Evolutionary conservation across 2,888 invertebrate species (phyloP), one percentile per base, ranked within the genome.

Genomic region (Tortrix viridana): DNA sequence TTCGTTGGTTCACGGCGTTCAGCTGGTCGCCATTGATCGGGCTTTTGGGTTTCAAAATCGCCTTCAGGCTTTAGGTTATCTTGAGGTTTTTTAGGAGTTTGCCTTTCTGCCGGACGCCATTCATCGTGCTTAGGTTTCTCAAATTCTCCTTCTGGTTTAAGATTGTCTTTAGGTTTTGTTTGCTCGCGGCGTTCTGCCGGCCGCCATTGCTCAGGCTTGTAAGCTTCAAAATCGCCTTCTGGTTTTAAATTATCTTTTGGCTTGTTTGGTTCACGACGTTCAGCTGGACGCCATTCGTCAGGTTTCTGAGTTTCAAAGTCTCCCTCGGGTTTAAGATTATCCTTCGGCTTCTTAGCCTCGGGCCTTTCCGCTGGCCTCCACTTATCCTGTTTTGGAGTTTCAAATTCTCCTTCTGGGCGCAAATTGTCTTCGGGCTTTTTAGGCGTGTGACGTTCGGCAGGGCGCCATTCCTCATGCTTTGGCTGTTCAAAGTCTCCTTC

Each of bases 251-350:
- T 94, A 67, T 94, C 93, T 4, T 81, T 74, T 0, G 82, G 85
- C 67, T 77, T 85, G 6, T 76, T 85, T 56, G 79, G 86, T 16
- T 74, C 54, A 23, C 69, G 84, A 60, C 80, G 68, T 67, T 92
- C 92, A 18, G 82, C 92, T 6, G 83, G 84, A 38, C 71, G 70
- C 74, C 78, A 89, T 47, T 71, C 94, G 71, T 95, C 94, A 0
- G 93, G 92, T 49, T 80, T 80, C 2, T 88, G 91, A 58, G 74
- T 77, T 52, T 92, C 92, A 74, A 95, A 94, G 14, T 94, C 92
- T 3, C 94, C 94, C 78, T 95, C 94, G 0, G 93, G 92, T 52
- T 84, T 83, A 0, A 95, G 75, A 71, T 93, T 92, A 68, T 93
- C 93, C 55, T 68, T 59, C 5, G 76, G 77, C 49, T 74, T 76